Percentiles rank a stretch among this genome's conserved stretches.
phyloP scores from a whole-genome alignment of 1,140 invertebrate genomes.

The Musca vetustissima region DNA sequence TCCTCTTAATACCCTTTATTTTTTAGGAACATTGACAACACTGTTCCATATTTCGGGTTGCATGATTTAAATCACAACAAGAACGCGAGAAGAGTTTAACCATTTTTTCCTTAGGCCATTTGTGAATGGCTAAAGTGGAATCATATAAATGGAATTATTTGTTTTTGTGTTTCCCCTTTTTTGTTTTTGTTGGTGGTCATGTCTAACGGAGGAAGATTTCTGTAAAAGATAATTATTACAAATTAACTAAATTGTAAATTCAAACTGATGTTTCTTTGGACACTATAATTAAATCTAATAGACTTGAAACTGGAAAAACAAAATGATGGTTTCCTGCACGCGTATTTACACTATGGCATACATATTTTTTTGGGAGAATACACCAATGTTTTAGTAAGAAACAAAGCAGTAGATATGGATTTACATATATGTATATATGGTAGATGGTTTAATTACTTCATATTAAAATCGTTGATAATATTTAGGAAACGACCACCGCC shows the following conservation, averaged over 20 bases:
- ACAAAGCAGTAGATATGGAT: background rate
- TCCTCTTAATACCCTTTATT: too few species aligned
- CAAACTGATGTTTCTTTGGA: slow-evolving; percentile 11
- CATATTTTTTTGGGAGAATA: background rate
- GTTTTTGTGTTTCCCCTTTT: slow-evolving; percentile 3
- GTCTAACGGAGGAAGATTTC: too few species aligned
- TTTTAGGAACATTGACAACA: background rate
- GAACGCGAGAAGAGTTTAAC: slow-evolving; percentile 8
- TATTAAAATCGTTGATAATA: background rate
- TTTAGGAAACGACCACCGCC: background rate
- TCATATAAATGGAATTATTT: slow-evolving; percentile 17
- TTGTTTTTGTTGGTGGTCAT: too few species aligned
- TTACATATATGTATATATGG: background rate
- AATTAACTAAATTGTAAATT: slow-evolving; percentile 22
- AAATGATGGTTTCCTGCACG: background rate
- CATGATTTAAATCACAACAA: slow-evolving; percentile 8
- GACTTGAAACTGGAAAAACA: background rate
- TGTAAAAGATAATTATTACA: slow-evolving; percentile 5
- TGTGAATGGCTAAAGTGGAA: slow-evolving; percentile 4
- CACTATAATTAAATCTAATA: slow-evolving; percentile 20
- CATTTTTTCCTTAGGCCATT: slow-evolving; percentile 3
- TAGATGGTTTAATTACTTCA: background rate
- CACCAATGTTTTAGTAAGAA: background rate
- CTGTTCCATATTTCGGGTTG: background rate
- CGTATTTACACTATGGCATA: background rate